Conservation (phyloP, 2,113 vertebrate genomes). For the Colossoma macropomum region DNA sequence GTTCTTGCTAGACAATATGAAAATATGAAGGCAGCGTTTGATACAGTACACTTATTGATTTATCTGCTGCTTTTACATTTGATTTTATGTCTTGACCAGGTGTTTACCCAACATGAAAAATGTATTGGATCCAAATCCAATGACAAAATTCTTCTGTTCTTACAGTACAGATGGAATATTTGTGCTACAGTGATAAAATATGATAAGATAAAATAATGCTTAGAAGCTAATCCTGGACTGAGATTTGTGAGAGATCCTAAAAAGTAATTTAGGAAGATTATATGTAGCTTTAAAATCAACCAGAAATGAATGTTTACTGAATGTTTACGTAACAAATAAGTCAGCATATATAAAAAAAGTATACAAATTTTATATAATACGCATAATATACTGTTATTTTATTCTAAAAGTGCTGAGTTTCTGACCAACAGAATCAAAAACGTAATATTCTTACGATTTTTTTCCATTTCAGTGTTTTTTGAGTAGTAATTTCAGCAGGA, state of each 20-base stretch:
- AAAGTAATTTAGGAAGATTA: background rate
- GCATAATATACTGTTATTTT: slow-evolving; percentile 32
- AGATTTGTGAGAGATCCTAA: slow-evolving; percentile 17
- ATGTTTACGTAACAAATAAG: slow-evolving; percentile 19
- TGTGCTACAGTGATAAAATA: slow-evolving; percentile 37
- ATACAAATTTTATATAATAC: slow-evolving; percentile 45
- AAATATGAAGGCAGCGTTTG: slow-evolving; percentile 2
- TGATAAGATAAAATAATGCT: slow-evolving; percentile 17
- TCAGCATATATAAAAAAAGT: slow-evolving; percentile 44
- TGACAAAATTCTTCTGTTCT: slow-evolving; percentile 25
- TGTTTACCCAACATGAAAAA: background rate
- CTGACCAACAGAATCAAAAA: slow-evolving; percentile 16
- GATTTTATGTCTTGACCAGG: slow-evolving; percentile 17
- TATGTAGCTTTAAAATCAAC: background rate
- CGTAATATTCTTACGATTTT: slow-evolving; percentile 6
- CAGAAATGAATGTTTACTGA: background rate
- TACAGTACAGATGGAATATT: slow-evolving; percentile 49
- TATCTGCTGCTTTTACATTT: background rate
- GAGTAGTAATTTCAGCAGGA: slow-evolving; percentile 53
- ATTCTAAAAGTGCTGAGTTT: slow-evolving; percentile 42
- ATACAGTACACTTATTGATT: slow-evolving; percentile 21
- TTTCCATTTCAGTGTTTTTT: background rate
- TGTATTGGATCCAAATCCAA: slow-evolving; percentile 31
- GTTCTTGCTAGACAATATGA: background rate
- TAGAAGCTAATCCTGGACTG: slow-evolving; percentile 1